Conservation (phyloP, 2,888 invertebrate species). For the Nomada fabriciana region DNA sequence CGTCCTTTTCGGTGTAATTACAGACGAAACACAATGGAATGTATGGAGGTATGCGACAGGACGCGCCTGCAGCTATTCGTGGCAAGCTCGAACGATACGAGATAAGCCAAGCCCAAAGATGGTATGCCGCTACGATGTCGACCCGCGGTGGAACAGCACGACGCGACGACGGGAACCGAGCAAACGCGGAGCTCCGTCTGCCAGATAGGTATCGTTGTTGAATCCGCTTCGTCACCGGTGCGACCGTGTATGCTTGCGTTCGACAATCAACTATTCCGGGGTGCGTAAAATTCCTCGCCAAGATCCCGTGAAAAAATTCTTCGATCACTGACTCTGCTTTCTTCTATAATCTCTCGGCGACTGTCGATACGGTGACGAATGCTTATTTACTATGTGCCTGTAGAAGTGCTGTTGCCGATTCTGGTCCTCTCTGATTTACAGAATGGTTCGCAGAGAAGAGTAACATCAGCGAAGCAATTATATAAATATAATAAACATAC, state of each 20-base stretch:
- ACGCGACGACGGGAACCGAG: slow-evolving; percentile 59
- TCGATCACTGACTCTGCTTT: not conserved
- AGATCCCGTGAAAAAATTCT: slow-evolving; percentile 31
- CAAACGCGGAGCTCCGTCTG: slow-evolving; percentile 72
- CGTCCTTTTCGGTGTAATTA: slow-evolving; percentile 78
- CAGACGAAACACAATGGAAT: slow-evolving; percentile 80
- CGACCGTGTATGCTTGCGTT: slow-evolving; percentile 52
- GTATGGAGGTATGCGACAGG: slow-evolving; percentile 76
- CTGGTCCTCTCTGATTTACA: too few species aligned
- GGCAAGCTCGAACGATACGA: slow-evolving; percentile 73
- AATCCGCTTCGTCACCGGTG: slow-evolving; percentile 78
- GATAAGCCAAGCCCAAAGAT: slow-evolving; percentile 80
- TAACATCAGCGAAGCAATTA: too few species aligned
- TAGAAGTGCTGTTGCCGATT: too few species aligned
- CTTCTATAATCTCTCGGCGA: not conserved
- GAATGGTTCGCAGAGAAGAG: too few species aligned
- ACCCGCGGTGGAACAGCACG: slow-evolving; percentile 50
- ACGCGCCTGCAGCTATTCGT: slow-evolving; percentile 72
- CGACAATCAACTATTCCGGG: slow-evolving; percentile 56
- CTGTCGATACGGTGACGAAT: not conserved
- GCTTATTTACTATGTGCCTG: too few species aligned
- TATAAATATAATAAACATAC: too few species aligned
- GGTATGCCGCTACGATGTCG: slow-evolving; percentile 76
- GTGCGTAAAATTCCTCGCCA: slow-evolving; percentile 16
- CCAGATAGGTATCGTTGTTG: slow-evolving; percentile 74